phyloP scores from a whole-genome alignment of 2,113 vertebrate species.

The Saguinus imperator region DNA sequence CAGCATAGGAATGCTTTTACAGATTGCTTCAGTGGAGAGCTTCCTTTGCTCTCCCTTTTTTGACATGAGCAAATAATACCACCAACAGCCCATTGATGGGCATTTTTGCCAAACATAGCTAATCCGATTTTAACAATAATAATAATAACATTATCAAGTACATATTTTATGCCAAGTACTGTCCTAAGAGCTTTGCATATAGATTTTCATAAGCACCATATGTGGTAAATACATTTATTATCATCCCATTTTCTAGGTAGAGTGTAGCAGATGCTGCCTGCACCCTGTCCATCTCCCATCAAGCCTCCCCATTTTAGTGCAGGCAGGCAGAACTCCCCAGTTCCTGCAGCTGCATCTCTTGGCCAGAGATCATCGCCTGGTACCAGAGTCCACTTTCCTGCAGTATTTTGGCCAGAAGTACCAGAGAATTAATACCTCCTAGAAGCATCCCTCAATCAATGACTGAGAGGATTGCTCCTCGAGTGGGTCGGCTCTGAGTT shows the following conservation, averaged over 20 bases:
- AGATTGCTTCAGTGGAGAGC: background rate
- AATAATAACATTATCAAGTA: background rate
- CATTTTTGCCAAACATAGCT: conserved; percentile 1
- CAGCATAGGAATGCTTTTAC: background rate
- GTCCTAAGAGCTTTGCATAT: background rate
- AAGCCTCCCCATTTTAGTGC: background rate
- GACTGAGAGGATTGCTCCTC: background rate
- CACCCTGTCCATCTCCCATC: no score
- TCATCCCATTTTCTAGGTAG: background rate
- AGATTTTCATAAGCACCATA: background rate
- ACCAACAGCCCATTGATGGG: background rate
- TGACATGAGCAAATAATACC: background rate
- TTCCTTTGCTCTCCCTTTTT: background rate
- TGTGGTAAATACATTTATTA: background rate
- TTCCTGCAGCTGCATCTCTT: background rate
- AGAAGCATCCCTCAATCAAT: background rate
- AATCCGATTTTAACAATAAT: background rate
- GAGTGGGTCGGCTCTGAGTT: background rate
- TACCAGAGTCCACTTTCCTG: background rate
- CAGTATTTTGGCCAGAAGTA: background rate
- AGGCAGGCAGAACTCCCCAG: background rate
- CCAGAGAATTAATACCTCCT: background rate
- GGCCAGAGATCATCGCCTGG: background rate
- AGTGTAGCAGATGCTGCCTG: background rate
- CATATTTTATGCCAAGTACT: background rate